These are phyloP conservation scores for Symphodus melops DNA, from an alignment of 2,113 vertebrate species.

Conservation along the genomic window DNA sequence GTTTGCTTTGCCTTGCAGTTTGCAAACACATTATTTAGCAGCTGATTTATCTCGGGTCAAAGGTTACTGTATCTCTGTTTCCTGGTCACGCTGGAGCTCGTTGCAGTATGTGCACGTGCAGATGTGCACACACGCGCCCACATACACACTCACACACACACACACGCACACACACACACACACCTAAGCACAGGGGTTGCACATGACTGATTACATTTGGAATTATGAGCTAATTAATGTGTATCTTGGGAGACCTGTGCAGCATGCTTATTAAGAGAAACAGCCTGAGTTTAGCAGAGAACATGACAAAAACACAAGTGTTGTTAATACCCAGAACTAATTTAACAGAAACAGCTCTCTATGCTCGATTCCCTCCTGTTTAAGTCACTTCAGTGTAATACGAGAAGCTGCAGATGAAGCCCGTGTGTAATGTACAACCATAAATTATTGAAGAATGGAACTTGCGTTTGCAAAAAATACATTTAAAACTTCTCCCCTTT, in stretches of 20 bases:
- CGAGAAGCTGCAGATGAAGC: conserved; percentile 20
- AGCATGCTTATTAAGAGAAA: conserved; percentile 61
- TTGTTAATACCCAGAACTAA: conserved; percentile 33
- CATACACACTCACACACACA: neutral
- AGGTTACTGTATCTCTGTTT: conserved; percentile 47
- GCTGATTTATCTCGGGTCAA: conserved; percentile 47
- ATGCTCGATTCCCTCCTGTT: conserved; percentile 13
- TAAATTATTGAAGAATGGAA: conserved; percentile 41
- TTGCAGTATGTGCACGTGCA: neutral
- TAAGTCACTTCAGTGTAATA: conserved; percentile 30
- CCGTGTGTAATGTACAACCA: conserved; percentile 10
- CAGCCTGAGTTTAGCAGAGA: conserved; percentile 15
- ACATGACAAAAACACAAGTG: conserved; percentile 46
- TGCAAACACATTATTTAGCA: conserved; percentile 33
- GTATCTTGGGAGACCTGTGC: conserved; percentile 65
- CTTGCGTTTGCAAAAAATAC: conserved; percentile 35
- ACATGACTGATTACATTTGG: conserved; percentile 72
- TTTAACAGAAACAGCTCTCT: conserved; percentile 30
- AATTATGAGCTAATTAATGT: conserved; percentile 74
- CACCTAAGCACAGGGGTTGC: conserved; percentile 42
- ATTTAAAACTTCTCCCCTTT: no score
- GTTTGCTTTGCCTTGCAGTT: conserved; percentile 22
- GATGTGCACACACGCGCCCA: conserved; percentile 3
- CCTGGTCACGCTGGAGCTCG: conserved; percentile 22
- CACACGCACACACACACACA: conserved; percentile 1